phyloP scores from a whole-genome alignment of 2,888 invertebrate species.

The Oscheius onirici region DNA sequence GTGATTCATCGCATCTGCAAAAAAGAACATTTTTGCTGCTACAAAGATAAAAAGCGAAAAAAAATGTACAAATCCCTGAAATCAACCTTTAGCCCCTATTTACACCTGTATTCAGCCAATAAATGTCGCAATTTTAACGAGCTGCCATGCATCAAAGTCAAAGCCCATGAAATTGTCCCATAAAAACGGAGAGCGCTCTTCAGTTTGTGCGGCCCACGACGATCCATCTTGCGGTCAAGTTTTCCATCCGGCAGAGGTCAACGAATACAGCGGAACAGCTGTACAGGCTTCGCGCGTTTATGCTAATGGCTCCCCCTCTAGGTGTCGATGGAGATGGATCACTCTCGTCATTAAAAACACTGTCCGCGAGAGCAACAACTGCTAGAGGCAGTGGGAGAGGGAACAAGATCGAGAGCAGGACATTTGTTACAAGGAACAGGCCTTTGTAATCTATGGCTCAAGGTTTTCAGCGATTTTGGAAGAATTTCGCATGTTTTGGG shows the following conservation, averaged over 20 bases:
- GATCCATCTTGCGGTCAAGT: constrained; percentile 25
- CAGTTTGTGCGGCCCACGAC: not conserved
- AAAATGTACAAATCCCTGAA: not conserved
- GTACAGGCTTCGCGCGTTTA: constrained; percentile 28
- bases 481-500: no score
- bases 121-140: constrained; percentile 5
- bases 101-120: not conserved
- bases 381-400: not conserved
- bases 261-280: constrained; percentile 14
- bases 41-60: not conserved
- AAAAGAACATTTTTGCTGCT: no score
- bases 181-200: not conserved
- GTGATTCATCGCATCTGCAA: not conserved
- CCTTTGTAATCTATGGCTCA: not conserved
- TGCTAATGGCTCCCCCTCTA: constrained; percentile 26
- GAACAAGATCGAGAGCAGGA: not conserved
- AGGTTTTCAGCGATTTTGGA: not conserved
- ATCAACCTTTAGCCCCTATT: not conserved
- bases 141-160: constrained; percentile 18
- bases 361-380: not conserved
- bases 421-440: not conserved
- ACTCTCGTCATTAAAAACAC: not conserved
- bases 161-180: constrained; percentile 2
- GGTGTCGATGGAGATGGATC: constrained; percentile 29
- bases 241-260: not conserved